These are phyloP conservation scores for Odontophorus gujanensis DNA, from an alignment of 2,113 vertebrate species.

Conservation along the genomic window DNA sequence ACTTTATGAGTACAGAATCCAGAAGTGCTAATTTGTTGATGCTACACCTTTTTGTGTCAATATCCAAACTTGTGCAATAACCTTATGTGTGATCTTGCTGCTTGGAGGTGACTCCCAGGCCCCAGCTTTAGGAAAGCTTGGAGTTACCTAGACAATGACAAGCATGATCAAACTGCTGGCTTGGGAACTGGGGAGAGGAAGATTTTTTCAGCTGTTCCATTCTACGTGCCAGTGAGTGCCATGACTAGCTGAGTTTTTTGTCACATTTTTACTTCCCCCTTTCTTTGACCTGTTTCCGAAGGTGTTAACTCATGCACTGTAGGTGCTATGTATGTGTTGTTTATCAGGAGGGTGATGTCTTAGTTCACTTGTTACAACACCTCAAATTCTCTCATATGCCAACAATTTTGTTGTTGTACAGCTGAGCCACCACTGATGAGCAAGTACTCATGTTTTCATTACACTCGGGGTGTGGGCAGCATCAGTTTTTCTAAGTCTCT, in stretches of 20 bases:
- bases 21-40: neutral
- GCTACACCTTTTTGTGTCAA: neutral
- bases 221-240: accelerated
- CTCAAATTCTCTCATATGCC: neutral
- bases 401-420: neutral
- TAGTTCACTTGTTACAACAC: neutral
- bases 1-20: neutral
- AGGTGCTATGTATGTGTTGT: neutral
- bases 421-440: neutral
- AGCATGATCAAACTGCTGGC: accelerated
- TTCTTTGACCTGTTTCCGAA: neutral
- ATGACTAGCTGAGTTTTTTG: neutral
- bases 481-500: neutral
- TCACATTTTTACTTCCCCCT: neutral
- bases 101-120: neutral
- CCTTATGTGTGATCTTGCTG: neutral
- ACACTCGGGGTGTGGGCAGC: neutral
- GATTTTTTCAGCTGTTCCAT: neutral
- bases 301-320: neutral
- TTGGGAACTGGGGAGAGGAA: neutral
- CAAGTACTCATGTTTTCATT: neutral
- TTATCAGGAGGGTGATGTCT: neutral
- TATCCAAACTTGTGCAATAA: neutral
- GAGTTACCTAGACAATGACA: neutral
- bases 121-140: neutral